Base-by-base conservation (phyloP, 2,797 vertebrate species). In the Malurus leucopterus region DNA sequence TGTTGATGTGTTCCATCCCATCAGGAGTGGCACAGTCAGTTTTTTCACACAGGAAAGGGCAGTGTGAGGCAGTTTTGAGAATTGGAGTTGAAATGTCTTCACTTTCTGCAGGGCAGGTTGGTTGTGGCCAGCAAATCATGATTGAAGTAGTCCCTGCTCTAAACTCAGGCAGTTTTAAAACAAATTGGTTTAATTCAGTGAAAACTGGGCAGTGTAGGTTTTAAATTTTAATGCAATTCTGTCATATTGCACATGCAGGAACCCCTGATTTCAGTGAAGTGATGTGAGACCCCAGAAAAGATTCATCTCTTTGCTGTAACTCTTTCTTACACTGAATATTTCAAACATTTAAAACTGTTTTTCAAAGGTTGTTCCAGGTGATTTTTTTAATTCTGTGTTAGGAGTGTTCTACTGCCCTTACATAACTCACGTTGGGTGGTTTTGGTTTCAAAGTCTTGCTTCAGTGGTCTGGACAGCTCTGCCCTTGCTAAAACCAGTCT, bases 311-410 rank as follows among this genome's bases (percentile, higher is more conserved):
- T 46, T 82, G n/a, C 20, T 71, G 12, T 53, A 73, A 53, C 74
- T 61, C 30, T 50, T 85, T 54, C 20, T 10, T 74, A 15, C 50
- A 50, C 17, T 55, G 67, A 81, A 91, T 36, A 70, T 29, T 70
- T 82, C 53, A 61, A 58, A 57, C 17, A 27, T 84, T 92, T 78
- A 69, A 84, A 82, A 59, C 51, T 54, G 2, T 62, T 93, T 62
- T 92, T 86, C 62, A 74, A 84, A 86, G 53, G 44, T 41, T 79
- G 24, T 79, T 84, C 51, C 72, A 49, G 58, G 68, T 78, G 47
- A 55, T 65, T 64, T 85, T 88, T 82, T 44, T 71, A 47, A 54
- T 67, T 71, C 49, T 43, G 17, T 61, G 32, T n/a, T 79, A 59
- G 34, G 30, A 22, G 15, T 43, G 13, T 57, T 64, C 13, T n/a